Evolutionary conservation across 2,888 invertebrate species (phyloP), one percentile per base, ranked within the genome.

Genomic region (Synergus itoensis): DNA sequence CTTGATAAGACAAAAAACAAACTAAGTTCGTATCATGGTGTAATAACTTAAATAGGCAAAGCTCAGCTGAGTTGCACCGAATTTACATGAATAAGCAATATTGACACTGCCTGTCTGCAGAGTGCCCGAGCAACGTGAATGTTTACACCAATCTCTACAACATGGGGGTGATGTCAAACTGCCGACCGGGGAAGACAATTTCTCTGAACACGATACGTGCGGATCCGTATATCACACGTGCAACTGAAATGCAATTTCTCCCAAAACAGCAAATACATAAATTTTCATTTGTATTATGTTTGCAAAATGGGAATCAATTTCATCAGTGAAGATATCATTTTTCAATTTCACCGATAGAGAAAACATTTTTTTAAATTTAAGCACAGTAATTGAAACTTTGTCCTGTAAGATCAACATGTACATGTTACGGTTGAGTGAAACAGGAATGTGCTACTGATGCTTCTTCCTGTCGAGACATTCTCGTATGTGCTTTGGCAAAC

Each of bases 21-120:
- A 28, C 9, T 36, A 53, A 73, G 53, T 28, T 48, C 43, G 73
- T 73, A 45, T n/a, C 65, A n/a, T 7, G 69, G 45, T 45, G 14
- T 11, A 53, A 48, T 11, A 53, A 48, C 73, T 73, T 36, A 53
- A 73, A 73, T 53, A 73, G 28, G 53, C 48, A 73, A 53, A 73
- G 48, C 73, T 73, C 45, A 69, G 69, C 69, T 69, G 28, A 53
- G 73, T 53, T 48, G 53, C 28, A 36, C 16, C 18, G 82, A 84
- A 87, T 87, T 86, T 86, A 81, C 86, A 86, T 86, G 85, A 87
- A 87, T 85, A 87, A 87, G 85, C 85, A 85, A 86, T 76, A 82
- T 81, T 79, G 83, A 75, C 67, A 65, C 81, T 67, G 67, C 65
- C 75, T 86, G 81, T 86, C 82, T 85, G 75, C 81, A 21, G 48